Base-by-base conservation (phyloP, 2,888 invertebrate genomes). In the Amphipoea lucens region DNA sequence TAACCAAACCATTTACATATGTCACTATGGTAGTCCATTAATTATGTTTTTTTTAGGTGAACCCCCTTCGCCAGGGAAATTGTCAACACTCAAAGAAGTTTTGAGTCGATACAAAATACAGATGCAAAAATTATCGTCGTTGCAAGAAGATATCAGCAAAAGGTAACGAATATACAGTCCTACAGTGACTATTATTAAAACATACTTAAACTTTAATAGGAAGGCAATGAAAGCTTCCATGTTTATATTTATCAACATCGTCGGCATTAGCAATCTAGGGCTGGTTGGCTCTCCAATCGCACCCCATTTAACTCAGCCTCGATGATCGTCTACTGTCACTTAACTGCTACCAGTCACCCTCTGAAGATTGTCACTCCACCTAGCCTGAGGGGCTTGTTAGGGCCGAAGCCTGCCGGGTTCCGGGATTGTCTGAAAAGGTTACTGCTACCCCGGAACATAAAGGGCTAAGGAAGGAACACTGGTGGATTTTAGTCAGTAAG, bases 121-220 rank as follows among this genome's bases (percentile, higher is more conserved):
- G 78, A 85, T 94, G 73, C 95, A 96, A 77, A 96, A 96, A 84
- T 68, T 96, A 9, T 89, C 95, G 0, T 85, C 92, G 40, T 87
- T 96, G 63, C 96, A 96, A 86, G 96, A 97, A 71, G 96, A 97
- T 88, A 88, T 96, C 12, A 84, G 89, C 29, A 96, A 96, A 91
- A 93, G 96, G 97, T 97, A 91, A 81, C 57, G 3, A 48, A 29
- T 42, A 60, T 17, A 29, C 17, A 23, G 17, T 63, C 29, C 2
- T 29, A 62, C 14, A 14, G 36, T 11, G 40, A 65, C 23, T 23
- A 40, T 40, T 65, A 65, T 65, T 11, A 40, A 40, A 9, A 23
- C 11, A 12, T 17, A 29, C 9, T 20, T 7, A 48, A 69, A 51
- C 12, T 69, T 69, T 2, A 20, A 12, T 7, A 23, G 2, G 4